A percentile compares a stretch with the other conserved stretches of the same genome.
Evolutionary conservation across 2,113 vertebrate species (phyloP).

Genomic region (Tragelaphus strepsiceros): DNA sequence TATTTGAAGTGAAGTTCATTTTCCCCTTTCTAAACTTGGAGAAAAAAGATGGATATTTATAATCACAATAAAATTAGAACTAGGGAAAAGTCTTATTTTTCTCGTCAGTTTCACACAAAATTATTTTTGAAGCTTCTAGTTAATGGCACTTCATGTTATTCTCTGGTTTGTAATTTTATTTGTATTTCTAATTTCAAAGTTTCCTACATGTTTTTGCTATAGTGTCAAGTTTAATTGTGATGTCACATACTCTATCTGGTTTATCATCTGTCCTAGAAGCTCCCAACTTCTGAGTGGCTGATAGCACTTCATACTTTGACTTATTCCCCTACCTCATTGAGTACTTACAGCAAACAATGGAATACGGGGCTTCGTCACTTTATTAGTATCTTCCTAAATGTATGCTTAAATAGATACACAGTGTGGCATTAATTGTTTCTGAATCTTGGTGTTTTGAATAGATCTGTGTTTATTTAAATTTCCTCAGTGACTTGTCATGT

Average conservation of each 20-base stretch:
- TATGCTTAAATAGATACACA: neutral
- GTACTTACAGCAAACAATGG: neutral
- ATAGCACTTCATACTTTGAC: neutral
- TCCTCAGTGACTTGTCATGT: neutral
- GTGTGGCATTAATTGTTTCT: slow-evolving; percentile 24
- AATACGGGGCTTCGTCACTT: neutral
- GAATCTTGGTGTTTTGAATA: slow-evolving; percentile 30
- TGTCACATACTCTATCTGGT: neutral
- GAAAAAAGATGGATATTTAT: neutral
- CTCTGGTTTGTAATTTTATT: slow-evolving; percentile 43
- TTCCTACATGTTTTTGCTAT: neutral
- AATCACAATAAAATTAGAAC: neutral
- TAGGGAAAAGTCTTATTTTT: slow-evolving; percentile 8
- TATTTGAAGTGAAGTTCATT: neutral
- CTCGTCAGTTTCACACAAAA: neutral
- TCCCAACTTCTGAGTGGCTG: neutral
- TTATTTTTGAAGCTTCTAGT: slow-evolving; percentile 1
- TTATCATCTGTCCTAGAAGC: neutral
- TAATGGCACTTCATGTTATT: neutral
- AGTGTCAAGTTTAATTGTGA: neutral
- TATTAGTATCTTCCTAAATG: neutral
- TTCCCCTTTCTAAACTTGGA: neutral
- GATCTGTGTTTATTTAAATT: slow-evolving; percentile 34
- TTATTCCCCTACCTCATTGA: neutral
- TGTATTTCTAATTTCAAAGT: slow-evolving; percentile 13